Percentiles rank a stretch among this genome's conserved stretches.
phyloP scores from a whole-genome alignment of 2,113 vertebrate species.

The Copsychus sechellarum region DNA sequence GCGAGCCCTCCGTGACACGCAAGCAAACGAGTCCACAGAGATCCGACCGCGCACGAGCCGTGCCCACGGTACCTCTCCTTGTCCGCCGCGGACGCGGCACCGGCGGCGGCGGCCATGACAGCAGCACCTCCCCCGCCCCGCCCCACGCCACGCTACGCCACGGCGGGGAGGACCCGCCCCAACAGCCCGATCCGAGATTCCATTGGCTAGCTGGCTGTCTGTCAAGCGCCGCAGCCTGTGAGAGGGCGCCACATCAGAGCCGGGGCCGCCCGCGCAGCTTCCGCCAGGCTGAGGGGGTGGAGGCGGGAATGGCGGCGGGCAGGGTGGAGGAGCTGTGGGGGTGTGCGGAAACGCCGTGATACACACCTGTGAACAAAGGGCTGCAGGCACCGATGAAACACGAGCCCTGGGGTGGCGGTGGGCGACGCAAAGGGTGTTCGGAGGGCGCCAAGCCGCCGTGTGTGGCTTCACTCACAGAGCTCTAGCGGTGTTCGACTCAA shows the following conservation, averaged over 20 bases:
- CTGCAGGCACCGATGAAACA: rapidly evolving
- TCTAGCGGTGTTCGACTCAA: background rate
- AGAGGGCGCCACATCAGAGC: rapidly evolving
- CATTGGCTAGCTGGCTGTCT: rapidly evolving
- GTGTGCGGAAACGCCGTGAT: rapidly evolving
- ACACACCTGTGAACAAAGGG: background rate
- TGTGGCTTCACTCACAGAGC: background rate
- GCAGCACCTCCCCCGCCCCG: rapidly evolving
- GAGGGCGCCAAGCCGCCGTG: too few relatives aligned
- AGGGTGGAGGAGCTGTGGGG: rapidly evolving
- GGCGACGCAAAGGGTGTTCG: too few relatives aligned
- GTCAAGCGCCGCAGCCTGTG: background rate
- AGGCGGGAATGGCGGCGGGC: background rate
- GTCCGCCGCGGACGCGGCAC: background rate
- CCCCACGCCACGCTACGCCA: rapidly evolving
- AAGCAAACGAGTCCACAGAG: background rate
- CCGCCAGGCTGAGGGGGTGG: background rate
- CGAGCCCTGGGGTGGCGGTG: too few relatives aligned
- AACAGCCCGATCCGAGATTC: rapidly evolving
- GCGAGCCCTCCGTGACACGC: background rate
- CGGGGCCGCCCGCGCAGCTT: rapidly evolving
- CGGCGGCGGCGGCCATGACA: background rate
- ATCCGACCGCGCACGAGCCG: background rate
- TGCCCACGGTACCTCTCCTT: background rate
- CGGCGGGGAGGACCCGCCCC: background rate